A percentile compares a stretch with the other conserved stretches of the same genome.
These are phyloP conservation scores for Gisinianus flammeolus DNA, from an alignment of 2,888 invertebrate species.

Conservation along the genomic window DNA sequence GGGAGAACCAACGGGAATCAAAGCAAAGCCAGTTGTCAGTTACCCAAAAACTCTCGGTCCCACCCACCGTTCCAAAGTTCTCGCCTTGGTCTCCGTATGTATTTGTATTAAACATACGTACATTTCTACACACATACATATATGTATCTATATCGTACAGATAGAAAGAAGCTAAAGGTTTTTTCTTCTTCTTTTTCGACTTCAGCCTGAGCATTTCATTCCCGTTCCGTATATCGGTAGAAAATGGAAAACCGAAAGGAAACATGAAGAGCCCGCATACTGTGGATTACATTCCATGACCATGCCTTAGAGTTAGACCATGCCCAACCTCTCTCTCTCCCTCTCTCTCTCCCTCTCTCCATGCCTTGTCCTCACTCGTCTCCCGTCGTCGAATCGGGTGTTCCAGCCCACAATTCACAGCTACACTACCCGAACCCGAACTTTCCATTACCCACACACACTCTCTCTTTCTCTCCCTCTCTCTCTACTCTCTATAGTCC, in stretches of 20 bases:
- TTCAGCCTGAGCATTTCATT: background rate
- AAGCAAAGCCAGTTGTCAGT: conserved; percentile 1
- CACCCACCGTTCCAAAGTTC: background rate
- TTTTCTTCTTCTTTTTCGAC: too few relatives aligned
- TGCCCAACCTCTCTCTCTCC: conserved; percentile 1
- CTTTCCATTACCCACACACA: too few relatives aligned
- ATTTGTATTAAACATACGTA: too few relatives aligned
- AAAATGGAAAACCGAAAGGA: background rate
- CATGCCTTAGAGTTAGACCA: background rate
- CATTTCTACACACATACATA: too few relatives aligned
- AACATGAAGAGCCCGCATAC: background rate
- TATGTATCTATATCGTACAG: too few relatives aligned
- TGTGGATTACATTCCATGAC: conserved; percentile 12
- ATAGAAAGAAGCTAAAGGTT: too few relatives aligned
- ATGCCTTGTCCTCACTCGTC: background rate
- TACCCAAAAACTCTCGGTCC: conserved; percentile 6
- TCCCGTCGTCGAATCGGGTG: background rate
- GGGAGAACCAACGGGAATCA: conserved; percentile 22
- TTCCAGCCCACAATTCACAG: conserved; percentile 11
- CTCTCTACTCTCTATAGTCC: too few relatives aligned
- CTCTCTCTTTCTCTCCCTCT: too few relatives aligned
- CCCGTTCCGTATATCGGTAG: background rate
- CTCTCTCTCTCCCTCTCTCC: background rate
- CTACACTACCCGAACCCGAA: background rate
- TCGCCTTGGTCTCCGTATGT: background rate